Evolutionary conservation across 2,888 invertebrate genomes (phyloP), one percentile per base, ranked within the genome.

Genomic region (Acronicta leporina): DNA sequence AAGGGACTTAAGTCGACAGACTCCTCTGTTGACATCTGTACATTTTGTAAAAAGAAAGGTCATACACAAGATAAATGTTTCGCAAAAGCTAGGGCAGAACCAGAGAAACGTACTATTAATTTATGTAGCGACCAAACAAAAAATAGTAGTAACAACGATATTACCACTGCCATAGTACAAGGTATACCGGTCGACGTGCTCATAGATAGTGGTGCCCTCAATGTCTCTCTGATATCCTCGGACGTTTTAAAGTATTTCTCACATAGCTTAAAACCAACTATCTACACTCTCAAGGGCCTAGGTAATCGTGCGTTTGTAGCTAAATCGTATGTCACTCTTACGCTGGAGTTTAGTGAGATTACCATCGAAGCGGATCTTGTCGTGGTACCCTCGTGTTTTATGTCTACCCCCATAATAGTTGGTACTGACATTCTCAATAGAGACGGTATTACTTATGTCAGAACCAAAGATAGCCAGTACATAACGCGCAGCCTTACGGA

Each of bases 361-460:
- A 20, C 51, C 2, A 25, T 58, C 11, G 58, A 58, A 47, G 38
- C 41, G 5, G 61, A 61, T 35, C 33, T 61, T 7, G 9, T 61
- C 27, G 35, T 61, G 0, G 54, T 55, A 4, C 54, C 54, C 5
- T 7, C 42, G 1, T 8, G 16, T 2, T 75, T 20, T 25, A 63
- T 63, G 58, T 40, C 27, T n/a, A 27, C 50, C 0, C 41, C 58
- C 0, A 45, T 64, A n/a, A 60, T 64, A 11, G 41, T 60, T 0
- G 64, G 64, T 1, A 65, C 60, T 0, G 53, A 65, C 14, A 44
- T 65, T 0, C 11, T 65, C 0, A 64, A 64, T 38, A 30, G 55
- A 2, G 60, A 60, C 0, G 64, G 43, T 0, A 35, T 54, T 0
- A 46, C 45, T 1, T 51, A 33, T 13, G 16, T 57, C 9, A n/a